A percentile compares a stretch with the other conserved stretches of the same genome.
Evolutionary conservation across 2,888 invertebrate genomes (phyloP).

Genomic region (Nebria salina): DNA sequence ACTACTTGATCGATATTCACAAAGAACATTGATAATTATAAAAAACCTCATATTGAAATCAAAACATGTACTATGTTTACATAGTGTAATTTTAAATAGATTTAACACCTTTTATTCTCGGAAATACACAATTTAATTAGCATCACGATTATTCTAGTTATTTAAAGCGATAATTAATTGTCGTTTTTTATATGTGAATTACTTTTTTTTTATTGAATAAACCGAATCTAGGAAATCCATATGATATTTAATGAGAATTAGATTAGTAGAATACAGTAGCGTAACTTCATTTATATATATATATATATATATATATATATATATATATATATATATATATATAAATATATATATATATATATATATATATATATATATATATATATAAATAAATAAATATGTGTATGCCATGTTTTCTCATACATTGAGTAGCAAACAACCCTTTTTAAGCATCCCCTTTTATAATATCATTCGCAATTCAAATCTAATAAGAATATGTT

Average conservation of each 20-base stretch:
- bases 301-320: conserved; percentile 25
- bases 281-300: neutral
- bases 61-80: neutral
- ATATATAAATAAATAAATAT: conserved; percentile 5
- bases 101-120: neutral
- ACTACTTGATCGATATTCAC: too few relatives aligned
- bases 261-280: conserved; percentile 27
- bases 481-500: too few relatives aligned
- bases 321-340: conserved; percentile 25
- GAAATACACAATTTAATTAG: neutral
- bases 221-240: neutral
- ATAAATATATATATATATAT: conserved; percentile 33
- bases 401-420: neutral
- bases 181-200: neutral
- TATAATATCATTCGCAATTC: too few relatives aligned
- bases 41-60: too few relatives aligned
- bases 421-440: too few relatives aligned
- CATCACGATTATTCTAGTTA: neutral
- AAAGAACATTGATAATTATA: too few relatives aligned
- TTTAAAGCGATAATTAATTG: neutral
- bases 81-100: neutral
- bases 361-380: conserved; percentile 36
- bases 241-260: neutral
- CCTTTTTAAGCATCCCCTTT: neutral
- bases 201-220: neutral